These are phyloP conservation scores for Argyrosomus regius DNA, from an alignment of 2,797 vertebrate species.

Conservation along the genomic window DNA sequence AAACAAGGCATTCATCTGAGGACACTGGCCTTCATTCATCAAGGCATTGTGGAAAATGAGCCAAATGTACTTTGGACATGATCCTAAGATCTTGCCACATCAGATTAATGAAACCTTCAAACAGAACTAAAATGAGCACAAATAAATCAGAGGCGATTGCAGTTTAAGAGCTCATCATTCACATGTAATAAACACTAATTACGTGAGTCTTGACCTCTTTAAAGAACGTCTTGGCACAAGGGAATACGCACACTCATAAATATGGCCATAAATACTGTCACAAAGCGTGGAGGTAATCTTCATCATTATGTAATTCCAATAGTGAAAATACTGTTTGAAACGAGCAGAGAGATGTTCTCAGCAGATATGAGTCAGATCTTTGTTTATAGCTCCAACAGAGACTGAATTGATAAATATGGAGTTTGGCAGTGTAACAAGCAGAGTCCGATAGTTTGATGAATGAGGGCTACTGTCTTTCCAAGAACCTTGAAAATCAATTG, in stretches of 20 bases:
- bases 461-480: constrained; percentile 42
- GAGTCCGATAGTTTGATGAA: constrained; percentile 37
- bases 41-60: not conserved
- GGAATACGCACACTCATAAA: not conserved
- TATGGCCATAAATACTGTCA: not conserved
- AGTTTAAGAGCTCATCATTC: constrained; percentile 4
- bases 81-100: not conserved
- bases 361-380: constrained; percentile 14
- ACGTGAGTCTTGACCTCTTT: not conserved
- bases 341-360: not conserved
- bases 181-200: not conserved
- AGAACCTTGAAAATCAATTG: constrained; percentile 50
- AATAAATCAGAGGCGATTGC: not conserved
- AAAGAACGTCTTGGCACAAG: not conserved
- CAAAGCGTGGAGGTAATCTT: not conserved
- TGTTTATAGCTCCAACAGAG: constrained; percentile 39
- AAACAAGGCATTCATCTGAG: not conserved
- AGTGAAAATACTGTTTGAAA: constrained; percentile 2
- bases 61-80: not conserved
- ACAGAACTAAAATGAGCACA: not conserved
- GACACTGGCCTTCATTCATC: constrained; percentile 4
- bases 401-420: constrained; percentile 25
- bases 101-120: constrained; percentile 8
- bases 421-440: constrained; percentile 35
- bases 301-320: not conserved